Percentiles rank a stretch among this genome's conserved stretches.
Evolutionary conservation across 2,797 vertebrate species (phyloP).

Genomic region (Intellagama lesueurii): DNA sequence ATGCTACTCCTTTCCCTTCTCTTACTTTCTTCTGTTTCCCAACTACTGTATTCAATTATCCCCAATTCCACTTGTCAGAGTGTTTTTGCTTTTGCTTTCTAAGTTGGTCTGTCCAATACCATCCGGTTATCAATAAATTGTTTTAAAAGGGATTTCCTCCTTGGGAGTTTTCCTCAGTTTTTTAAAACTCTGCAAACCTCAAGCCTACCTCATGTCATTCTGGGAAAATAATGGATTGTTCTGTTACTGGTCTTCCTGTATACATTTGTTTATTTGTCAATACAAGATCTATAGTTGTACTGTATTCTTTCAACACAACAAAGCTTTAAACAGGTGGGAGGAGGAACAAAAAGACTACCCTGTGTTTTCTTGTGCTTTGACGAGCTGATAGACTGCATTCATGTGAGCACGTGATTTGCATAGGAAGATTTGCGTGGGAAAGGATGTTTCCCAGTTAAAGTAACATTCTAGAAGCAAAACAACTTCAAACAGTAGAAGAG

Average conservation of each 20-base stretch:
- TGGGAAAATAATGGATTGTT: too few relatives aligned
- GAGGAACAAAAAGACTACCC: too few relatives aligned
- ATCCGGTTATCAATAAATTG: not conserved
- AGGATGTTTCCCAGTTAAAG: not conserved
- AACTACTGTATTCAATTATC: not conserved
- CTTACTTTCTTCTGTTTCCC: not conserved
- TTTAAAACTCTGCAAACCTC: not conserved
- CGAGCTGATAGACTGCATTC: too few relatives aligned
- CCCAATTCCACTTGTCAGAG: too few relatives aligned
- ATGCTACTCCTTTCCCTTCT: not conserved
- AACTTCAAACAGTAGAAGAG: not conserved
- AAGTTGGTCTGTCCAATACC: not conserved
- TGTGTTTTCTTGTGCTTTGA: too few relatives aligned
- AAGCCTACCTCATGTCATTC: not conserved
- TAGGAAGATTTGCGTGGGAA: too few relatives aligned
- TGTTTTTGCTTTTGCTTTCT: not conserved
- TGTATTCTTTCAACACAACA: too few relatives aligned
- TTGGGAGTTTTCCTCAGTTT: not conserved
- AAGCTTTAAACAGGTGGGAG: too few relatives aligned
- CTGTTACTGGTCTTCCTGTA: too few relatives aligned
- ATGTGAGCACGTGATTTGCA: too few relatives aligned
- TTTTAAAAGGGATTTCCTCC: not conserved
- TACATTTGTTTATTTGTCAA: too few relatives aligned
- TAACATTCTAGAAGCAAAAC: not conserved
- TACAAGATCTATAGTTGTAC: too few relatives aligned